Conservation (phyloP, 1,140 invertebrate species). For the Conopomorpha cramerella region DNA sequence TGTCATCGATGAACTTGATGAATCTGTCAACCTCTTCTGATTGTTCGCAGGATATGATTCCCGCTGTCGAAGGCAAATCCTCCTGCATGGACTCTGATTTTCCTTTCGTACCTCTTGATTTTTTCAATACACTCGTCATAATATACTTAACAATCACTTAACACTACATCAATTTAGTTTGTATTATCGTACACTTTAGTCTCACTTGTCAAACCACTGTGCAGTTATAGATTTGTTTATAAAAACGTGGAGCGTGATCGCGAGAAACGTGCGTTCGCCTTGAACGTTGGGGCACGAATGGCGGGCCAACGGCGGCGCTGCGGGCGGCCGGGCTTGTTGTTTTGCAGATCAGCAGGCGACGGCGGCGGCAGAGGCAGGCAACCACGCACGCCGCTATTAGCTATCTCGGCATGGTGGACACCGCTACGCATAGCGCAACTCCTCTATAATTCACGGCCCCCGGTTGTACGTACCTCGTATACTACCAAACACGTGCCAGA, state of each 20-base stretch:
- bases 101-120: slow-evolving; percentile 47
- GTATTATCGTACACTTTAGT: no score
- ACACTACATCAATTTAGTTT: slow-evolving; percentile 3
- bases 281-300: slow-evolving; percentile 2
- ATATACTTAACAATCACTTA: slow-evolving; percentile 35
- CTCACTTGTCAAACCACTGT: no score
- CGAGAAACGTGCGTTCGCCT: slow-evolving; percentile 1
- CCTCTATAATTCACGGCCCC: no score
- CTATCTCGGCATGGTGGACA: no score
- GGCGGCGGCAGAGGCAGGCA: no score
- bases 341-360: no score
- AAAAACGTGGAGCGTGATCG: slow-evolving; percentile 3
- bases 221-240: slow-evolving; percentile 3
- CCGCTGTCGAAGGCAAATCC: slow-evolving; percentile 44
- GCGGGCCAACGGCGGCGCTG: no score
- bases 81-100: slow-evolving; percentile 58
- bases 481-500: no score
- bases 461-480: no score
- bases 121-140: slow-evolving; percentile 57
- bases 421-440: no score
- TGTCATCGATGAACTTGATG: slow-evolving; percentile 78
- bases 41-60: slow-evolving; percentile 45
- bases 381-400: no score
- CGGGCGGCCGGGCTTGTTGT: no score
- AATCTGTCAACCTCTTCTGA: slow-evolving; percentile 70